phyloP scores from a whole-genome alignment of 2,797 vertebrate genomes.

The Hozukius guyotensis region DNA sequence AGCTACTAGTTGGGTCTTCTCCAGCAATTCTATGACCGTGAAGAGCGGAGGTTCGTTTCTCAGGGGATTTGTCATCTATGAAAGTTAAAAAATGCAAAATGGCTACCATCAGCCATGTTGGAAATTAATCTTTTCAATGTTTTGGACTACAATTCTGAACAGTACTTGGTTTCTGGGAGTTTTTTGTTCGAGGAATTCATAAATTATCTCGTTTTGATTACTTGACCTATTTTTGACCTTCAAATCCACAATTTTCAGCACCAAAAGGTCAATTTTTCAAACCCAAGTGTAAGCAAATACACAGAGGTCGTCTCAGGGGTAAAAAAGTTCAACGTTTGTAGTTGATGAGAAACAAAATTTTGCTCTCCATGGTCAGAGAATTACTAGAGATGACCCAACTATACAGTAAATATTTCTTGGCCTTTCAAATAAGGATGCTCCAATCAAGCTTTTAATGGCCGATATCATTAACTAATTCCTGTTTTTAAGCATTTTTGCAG shows the following conservation, averaged over 20 bases:
- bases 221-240: background rate
- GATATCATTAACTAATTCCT: background rate
- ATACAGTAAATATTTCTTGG: background rate
- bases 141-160: background rate
- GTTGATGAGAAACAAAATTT: background rate
- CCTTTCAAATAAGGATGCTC: background rate
- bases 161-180: background rate
- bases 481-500: background rate
- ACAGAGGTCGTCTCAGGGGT: accelerated
- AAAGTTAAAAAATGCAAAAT: background rate
- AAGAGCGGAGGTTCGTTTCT: background rate
- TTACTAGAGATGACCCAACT: background rate
- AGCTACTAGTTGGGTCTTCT: background rate
- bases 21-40: background rate
- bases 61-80: background rate
- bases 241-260: background rate
- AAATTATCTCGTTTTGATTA: background rate
- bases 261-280: background rate
- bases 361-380: background rate
- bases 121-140: background rate
- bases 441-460: background rate
- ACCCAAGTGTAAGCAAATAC: background rate
- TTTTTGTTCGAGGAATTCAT: background rate
- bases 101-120: background rate
- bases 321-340: background rate